Conservation (phyloP, 2,888 invertebrate species). For the Chloromyia formosa region DNA sequence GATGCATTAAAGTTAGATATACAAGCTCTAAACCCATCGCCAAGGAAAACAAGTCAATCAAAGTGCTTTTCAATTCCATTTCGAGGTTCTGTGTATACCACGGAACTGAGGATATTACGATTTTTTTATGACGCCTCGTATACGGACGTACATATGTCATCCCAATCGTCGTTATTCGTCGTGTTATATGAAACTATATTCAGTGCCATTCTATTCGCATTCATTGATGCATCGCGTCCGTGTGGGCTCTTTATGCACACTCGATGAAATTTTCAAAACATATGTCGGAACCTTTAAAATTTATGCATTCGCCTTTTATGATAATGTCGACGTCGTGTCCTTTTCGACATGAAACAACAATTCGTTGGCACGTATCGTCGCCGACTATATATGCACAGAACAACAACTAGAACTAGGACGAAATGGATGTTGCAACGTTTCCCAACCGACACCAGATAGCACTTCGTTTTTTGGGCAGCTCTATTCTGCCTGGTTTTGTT, state of each 20-base stretch:
- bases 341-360: not conserved
- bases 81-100: not conserved
- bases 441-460: too few relatives aligned
- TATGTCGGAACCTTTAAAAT: constrained; percentile 7
- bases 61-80: not conserved
- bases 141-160: not conserved
- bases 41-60: not conserved
- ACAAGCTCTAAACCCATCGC: too few relatives aligned
- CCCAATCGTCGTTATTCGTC: not conserved
- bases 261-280: constrained; percentile 6
- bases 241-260: too few relatives aligned
- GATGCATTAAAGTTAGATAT: too few relatives aligned
- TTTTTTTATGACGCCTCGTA: not conserved
- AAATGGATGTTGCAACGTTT: too few relatives aligned
- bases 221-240: not conserved
- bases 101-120: not conserved
- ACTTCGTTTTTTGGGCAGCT: not conserved
- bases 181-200: not conserved
- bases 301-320: constrained; percentile 7
- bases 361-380: constrained; percentile 8
- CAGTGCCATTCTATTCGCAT: not conserved
- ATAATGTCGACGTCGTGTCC: constrained; percentile 1
- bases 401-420: too few relatives aligned
- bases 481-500: not conserved
- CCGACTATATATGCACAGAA: not conserved